Percentiles rank a stretch among this genome's conserved stretches.
phyloP scores from a whole-genome alignment of 2,113 vertebrate species.

The Cercopithecus mona region DNA sequence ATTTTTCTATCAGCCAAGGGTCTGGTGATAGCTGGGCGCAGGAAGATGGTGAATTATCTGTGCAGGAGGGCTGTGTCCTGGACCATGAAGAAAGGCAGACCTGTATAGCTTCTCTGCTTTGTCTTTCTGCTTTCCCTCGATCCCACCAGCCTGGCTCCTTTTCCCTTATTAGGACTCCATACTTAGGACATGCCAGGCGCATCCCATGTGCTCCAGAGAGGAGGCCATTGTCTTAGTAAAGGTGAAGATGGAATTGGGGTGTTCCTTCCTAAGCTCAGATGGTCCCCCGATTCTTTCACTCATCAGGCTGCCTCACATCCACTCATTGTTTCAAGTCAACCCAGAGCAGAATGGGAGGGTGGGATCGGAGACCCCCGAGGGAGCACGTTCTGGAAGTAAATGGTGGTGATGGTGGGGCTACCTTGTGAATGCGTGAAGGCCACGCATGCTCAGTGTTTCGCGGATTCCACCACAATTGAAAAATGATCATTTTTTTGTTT shows the following conservation, averaged over 20 bases:
- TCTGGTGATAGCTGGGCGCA: too few relatives aligned
- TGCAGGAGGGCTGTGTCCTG: too few relatives aligned
- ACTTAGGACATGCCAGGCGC: too few relatives aligned
- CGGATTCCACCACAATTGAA: not conserved
- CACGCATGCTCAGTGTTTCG: rapidly evolving
- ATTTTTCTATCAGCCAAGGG: too few relatives aligned
- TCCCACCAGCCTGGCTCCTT: too few relatives aligned
- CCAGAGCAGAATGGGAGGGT: not conserved
- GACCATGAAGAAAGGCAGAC: too few relatives aligned
- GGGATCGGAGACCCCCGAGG: rapidly evolving
- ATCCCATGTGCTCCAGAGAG: too few relatives aligned
- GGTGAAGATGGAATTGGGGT: not conserved
- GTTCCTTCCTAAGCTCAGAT: not conserved
- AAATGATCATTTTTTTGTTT: not conserved
- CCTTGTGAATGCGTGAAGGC: rapidly evolving
- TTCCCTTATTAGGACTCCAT: too few relatives aligned
- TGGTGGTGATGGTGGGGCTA: rapidly evolving
- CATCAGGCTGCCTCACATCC: not conserved
- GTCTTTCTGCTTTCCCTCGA: too few relatives aligned
- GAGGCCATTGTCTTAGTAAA: not conserved
- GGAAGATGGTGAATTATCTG: too few relatives aligned
- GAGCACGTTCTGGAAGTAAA: too few relatives aligned
- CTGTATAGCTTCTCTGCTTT: too few relatives aligned
- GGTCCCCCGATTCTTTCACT: not conserved
- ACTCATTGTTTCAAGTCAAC: not conserved